These are phyloP conservation scores for Armadillidium nasatum DNA, from an alignment of 1,140 invertebrate genomes.

Conservation along the genomic window DNA sequence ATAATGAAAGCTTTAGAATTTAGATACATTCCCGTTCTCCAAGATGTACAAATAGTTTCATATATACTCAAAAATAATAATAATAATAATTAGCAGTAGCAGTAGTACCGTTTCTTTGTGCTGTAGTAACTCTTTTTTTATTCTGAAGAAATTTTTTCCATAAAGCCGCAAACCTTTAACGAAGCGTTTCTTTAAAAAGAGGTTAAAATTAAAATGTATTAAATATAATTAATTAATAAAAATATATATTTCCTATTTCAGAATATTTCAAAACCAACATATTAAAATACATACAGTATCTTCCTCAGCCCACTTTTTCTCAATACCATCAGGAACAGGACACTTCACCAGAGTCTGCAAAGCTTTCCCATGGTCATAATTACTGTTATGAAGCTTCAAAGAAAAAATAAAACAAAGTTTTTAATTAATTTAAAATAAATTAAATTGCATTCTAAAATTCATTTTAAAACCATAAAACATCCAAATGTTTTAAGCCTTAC, in stretches of 20 bases:
- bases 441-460: conserved; percentile 1
- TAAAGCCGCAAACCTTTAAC: conserved; percentile 37
- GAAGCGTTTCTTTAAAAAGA: conserved; percentile 35
- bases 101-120: conserved; percentile 33
- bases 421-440: background rate
- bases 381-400: conserved; percentile 77
- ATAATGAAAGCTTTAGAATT: background rate
- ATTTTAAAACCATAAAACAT: background rate
- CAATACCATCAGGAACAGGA: conserved; percentile 89
- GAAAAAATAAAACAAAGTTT: background rate
- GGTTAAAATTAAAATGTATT: background rate
- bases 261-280: no score
- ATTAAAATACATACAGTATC: conserved; percentile 73
- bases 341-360: conserved; percentile 93
- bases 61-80: background rate
- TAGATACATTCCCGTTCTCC: background rate
- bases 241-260: no score
- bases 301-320: conserved; percentile 97
- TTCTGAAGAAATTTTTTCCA: conserved; percentile 35
- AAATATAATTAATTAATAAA: no score
- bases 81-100: conserved; percentile 37
- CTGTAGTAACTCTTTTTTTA: conserved; percentile 27
- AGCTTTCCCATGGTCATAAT: conserved; percentile 91
- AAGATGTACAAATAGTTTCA: background rate
- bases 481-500: conserved; percentile 54